Evolutionary conservation across 1,140 invertebrate genomes (phyloP).

Genomic region (Bradysia coprophila): DNA sequence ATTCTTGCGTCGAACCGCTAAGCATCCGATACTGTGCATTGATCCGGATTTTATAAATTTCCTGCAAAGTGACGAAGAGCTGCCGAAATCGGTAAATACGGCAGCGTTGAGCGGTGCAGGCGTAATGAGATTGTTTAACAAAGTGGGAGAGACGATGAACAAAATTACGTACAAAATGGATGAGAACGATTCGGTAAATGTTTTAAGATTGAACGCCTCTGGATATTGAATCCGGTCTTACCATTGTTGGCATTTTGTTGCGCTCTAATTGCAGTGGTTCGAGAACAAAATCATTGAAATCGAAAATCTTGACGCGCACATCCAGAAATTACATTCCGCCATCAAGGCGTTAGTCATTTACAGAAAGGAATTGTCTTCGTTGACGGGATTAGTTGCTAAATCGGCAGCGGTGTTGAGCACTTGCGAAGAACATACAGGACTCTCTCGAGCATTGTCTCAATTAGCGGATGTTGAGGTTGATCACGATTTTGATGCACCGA

Average conservation of each 20-base stretch:
- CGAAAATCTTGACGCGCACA: slow-evolving; percentile 77
- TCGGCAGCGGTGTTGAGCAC: slow-evolving; percentile 82
- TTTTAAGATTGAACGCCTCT: too few relatives aligned
- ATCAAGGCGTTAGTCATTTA: slow-evolving; percentile 77
- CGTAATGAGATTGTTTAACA: slow-evolving; percentile 86
- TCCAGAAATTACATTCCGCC: slow-evolving; percentile 72
- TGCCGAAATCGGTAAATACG: slow-evolving; percentile 90
- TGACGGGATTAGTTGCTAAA: slow-evolving; percentile 60
- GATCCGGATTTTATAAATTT: slow-evolving; percentile 97
- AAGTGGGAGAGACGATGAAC: slow-evolving; percentile 93
- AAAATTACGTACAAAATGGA: slow-evolving; percentile 99
- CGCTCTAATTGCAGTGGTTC: slow-evolving; percentile 75
- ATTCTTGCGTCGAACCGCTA: slow-evolving; percentile 77
- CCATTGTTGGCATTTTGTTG: too few relatives aligned
- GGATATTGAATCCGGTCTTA: too few relatives aligned
- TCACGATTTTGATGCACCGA: too few relatives aligned
- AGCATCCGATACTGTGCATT: slow-evolving; percentile 72
- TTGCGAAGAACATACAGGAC: slow-evolving; percentile 85
- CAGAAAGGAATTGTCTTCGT: slow-evolving; percentile 64
- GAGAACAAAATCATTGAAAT: slow-evolving; percentile 88
- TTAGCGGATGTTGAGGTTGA: slow-evolving; percentile 87
- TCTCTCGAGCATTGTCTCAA: slow-evolving; percentile 83
- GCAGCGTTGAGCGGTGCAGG: slow-evolving; percentile 91
- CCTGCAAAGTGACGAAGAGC: slow-evolving; percentile 67
- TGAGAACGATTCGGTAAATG: slow-evolving; percentile 83